These are phyloP conservation scores for Rhodinocichla rosea DNA, from an alignment of 2,113 vertebrate genomes.

Conservation along the genomic window DNA sequence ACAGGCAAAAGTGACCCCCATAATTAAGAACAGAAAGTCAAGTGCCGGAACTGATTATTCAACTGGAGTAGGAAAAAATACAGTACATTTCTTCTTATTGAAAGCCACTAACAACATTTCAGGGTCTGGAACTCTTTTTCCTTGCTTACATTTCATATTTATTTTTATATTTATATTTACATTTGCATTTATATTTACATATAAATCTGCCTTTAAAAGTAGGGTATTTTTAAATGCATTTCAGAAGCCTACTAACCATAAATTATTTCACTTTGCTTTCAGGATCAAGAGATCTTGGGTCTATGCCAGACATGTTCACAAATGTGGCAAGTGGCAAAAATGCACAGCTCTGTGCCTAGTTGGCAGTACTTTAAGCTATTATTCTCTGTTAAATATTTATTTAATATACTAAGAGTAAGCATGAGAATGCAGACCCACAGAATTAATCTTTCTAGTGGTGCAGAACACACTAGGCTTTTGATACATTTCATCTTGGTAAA, in stretches of 20 bases:
- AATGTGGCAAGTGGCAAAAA: neutral
- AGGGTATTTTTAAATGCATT: neutral
- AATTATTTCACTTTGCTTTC: neutral
- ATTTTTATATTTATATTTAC: too few relatives aligned
- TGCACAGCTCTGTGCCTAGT: neutral
- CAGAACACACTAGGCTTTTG: neutral
- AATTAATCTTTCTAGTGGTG: neutral
- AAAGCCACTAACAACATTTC: neutral
- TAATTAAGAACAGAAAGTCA: neutral
- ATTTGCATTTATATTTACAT: neutral
- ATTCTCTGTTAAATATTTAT: neutral
- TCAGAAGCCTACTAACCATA: neutral
- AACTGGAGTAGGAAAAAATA: neutral
- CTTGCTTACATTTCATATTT: neutral
- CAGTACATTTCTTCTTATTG: neutral
- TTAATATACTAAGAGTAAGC: neutral
- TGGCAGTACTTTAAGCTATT: neutral
- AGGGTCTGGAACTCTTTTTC: neutral
- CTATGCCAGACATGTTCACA: neutral
- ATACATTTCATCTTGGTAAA: neutral
- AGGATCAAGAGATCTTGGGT: neutral
- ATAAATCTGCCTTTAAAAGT: neutral
- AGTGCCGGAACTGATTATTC: neutral
- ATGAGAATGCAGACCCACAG: neutral
- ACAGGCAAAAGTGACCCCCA: neutral